Evolutionary conservation across 1,140 invertebrate species (phyloP), one percentile per base, ranked within the genome.

Genomic region (Drosophila melanica): DNA sequence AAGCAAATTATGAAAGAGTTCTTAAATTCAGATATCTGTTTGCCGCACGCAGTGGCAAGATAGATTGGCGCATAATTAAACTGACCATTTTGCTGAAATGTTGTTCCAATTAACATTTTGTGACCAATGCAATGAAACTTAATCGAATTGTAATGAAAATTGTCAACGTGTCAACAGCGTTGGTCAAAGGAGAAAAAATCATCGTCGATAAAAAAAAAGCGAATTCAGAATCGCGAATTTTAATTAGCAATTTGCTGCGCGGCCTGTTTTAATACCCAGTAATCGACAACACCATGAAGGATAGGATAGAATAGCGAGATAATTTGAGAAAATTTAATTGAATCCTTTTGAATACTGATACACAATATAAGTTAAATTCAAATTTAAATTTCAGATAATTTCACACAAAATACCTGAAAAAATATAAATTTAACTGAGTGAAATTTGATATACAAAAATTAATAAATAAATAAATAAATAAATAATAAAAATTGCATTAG

Each of bases 91-190:
- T 48, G 58, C 41, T 58, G 30, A 77, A 70, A 66, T 63, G 44
- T 65, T 55, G n/a, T 4, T 42, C 47, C 65, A 82, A 79, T 79
- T 81, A 79, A 50, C 60, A 53, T 65, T 69, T 45, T 64, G 12
- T 33, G 58, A 41, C 20, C 51, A 54, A 33, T 20, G 50, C 60
- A 37, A 48, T 51, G 60, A 64, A 81, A 77, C 78, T 66, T 86
- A 81, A 85, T 85, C 81, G 81, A 85, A 85, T 81, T 75, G 81
- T 74, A 86, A 86, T 85, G 77, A 77, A 81, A 81, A 75, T 77
- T 74, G 74, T 86, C 62, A 85, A 62, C 77, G 62, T 81, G 64
- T 69, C 81, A 67, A 42, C 45, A 12, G 18, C 35, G 45, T 41
- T 53, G 39, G 44, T 47, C 58, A 82, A 55, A 45, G 64, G 27